phyloP scores from a whole-genome alignment of 2,113 vertebrate species.

The Opisthocomus hoazin region DNA sequence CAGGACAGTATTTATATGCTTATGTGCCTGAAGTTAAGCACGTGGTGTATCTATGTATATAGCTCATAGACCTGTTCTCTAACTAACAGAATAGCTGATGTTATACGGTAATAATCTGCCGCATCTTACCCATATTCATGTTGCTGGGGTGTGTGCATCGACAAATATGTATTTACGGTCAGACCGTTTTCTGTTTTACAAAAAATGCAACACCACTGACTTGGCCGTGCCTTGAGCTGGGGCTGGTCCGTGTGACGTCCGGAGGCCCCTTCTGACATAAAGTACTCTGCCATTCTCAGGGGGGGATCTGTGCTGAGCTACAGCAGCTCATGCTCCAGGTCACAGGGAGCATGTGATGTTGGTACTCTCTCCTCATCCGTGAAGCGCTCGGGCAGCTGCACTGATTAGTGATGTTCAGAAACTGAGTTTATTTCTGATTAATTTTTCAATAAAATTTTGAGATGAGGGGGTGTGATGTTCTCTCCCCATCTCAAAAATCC shows the following conservation, averaged over 20 bases:
- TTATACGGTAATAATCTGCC: not conserved
- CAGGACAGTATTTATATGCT: not conserved
- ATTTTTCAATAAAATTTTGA: not conserved
- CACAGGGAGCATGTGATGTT: not conserved
- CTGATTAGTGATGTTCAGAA: not conserved
- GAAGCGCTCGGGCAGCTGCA: not conserved
- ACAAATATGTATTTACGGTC: not conserved
- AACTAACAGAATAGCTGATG: not conserved
- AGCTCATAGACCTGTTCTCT: not conserved
- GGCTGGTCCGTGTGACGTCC: not conserved
- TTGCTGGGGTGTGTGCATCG: not conserved
- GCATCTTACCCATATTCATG: not conserved
- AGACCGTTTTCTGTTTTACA: not conserved
- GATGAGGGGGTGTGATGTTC: rapidly evolving
- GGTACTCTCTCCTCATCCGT: not conserved
- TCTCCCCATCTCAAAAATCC: not conserved
- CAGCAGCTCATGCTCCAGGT: not conserved
- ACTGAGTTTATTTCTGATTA: not conserved
- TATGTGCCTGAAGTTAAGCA: not conserved
- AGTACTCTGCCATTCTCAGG: not conserved
- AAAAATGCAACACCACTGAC: not conserved
- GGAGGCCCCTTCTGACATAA: not conserved
- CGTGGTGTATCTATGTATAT: rapidly evolving
- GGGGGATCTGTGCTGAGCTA: not conserved
- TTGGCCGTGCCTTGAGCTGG: not conserved